Evolutionary conservation across 1,140 invertebrate genomes (phyloP), one percentile per base, ranked within the genome.

Genomic region (Nasonia giraulti): DNA sequence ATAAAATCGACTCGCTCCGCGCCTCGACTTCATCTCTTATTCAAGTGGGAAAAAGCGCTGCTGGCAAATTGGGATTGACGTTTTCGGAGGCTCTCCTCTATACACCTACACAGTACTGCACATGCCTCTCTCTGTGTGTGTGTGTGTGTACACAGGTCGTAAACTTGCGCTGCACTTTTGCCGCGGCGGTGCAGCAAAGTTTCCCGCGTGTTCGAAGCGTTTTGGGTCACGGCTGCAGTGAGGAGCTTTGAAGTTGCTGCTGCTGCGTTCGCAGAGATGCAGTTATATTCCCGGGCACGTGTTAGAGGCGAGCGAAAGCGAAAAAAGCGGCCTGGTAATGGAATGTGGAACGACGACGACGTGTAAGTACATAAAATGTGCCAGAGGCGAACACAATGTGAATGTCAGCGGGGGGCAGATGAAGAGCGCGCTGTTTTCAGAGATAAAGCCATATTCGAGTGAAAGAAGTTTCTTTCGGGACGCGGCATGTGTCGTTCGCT

Each of bases 191-290:
- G 37, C 47, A 62, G 27, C 55, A 66, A 78, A 78, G 50, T 78
- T 78, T 6, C n/a, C n/a, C 10, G 20, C 44, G 75, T 5, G 23
- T 47, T 23, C 40, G 40, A n/a, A 20, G 40, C 50, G 33, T 78
- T 78, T 78, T 78, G 76, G 76, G 76, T 78, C 76, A 78, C 50
- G 76, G 76, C 33, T 78, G 76, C 55, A n/a, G 50, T 2, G 20
- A 62, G 17, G 55, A 14, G 50, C 76, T 78, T 78, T 78, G 76
- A 66, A 78, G 76, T 78, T 20, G 23, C 20, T 3, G 55, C 7
- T 62, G 20, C 55, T 62, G 47, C 47, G 14, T 62, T 20, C 55
- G 6, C 55, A 62, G 20, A 20, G 12, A 17, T 17, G 47, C 12
- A 7, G 17, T 20, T 62, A 20, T 62, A 7, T 17, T 7, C 55